Evolutionary conservation across 2,797 vertebrate genomes (phyloP), one percentile per base, ranked within the genome.

Genomic region (Poeciliopsis gracilis): DNA sequence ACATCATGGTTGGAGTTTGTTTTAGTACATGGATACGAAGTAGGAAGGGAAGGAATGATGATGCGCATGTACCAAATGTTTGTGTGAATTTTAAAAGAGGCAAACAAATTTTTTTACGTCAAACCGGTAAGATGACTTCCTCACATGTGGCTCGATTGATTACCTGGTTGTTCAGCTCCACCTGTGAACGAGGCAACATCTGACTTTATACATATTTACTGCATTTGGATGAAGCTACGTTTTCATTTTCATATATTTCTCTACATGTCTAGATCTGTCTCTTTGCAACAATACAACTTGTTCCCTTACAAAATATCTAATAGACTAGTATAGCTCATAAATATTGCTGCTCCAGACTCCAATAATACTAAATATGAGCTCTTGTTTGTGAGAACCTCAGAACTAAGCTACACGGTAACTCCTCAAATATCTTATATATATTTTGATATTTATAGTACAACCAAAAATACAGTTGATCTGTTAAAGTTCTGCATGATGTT

Each of bases 401-500:
- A 80, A 45, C 38, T 55, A 70, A 70, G 67, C 43, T 82, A 82
- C 25, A 36, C 61, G 41, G 25, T 8, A 9, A 3, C 23, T 38
- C 33, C 66, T 76, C 77, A 84, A 88, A 86, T 49, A 70, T 33
- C 15, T 6, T 59, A 8, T 55, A 25, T 79, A 71, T 75, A 3
- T 77, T 25, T 75, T 23, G 75, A 7, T 83, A 75, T 83, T 73
- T 84, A 82, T 72, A 86, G 77, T 81, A 89, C 78, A 85, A 73
- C 73, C 63, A 81, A 89, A 91, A 84, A 81, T 84, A 90, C 87
- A 77, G 72, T 69, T 75, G 74, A 63, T 77, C 76, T 72, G 30
- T 90, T 86, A 84, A 90, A 88, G 86, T 81, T 85, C 74, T 85
- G 66, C 73, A 49, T 59, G 80, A 36, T 46, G 63, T 84, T 84